These are phyloP conservation scores for Varecia variegata DNA, from an alignment of 2,797 vertebrate species.

Conservation along the genomic window DNA sequence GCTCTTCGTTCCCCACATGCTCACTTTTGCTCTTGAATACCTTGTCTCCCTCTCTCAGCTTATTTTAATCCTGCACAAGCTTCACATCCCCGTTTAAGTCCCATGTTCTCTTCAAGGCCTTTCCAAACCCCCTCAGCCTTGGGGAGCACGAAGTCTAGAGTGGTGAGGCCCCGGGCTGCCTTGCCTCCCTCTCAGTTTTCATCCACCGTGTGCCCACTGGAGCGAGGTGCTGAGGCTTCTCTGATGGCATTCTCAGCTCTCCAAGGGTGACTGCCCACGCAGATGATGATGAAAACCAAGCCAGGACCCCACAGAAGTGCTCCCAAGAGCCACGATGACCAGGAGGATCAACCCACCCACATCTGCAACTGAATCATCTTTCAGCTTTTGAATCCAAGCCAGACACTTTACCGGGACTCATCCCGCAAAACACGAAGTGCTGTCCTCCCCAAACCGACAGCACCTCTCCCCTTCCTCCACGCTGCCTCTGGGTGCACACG, in stretches of 20 bases:
- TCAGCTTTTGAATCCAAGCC: background rate
- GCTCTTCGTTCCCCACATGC: fast-evolving
- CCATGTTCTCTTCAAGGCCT: background rate
- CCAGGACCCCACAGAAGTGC: background rate
- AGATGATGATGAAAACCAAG: background rate
- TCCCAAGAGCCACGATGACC: background rate
- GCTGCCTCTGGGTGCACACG: background rate
- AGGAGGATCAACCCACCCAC: background rate
- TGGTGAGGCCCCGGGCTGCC: fast-evolving
- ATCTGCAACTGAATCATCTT: background rate
- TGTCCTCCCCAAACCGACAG: background rate
- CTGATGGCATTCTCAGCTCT: background rate
- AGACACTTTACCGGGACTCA: background rate
- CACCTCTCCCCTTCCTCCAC: background rate
- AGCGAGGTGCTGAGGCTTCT: background rate
- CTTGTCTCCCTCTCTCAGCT: background rate
- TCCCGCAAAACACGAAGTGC: background rate
- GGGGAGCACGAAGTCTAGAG: background rate
- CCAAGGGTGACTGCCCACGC: no score
- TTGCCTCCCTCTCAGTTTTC: background rate
- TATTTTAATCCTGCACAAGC: background rate
- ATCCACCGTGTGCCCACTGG: background rate
- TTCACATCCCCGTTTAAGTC: background rate
- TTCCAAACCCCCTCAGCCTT: background rate
- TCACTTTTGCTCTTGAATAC: background rate